Conservation (phyloP, 2,888 invertebrate genomes). For the Cheilosia impressa region DNA sequence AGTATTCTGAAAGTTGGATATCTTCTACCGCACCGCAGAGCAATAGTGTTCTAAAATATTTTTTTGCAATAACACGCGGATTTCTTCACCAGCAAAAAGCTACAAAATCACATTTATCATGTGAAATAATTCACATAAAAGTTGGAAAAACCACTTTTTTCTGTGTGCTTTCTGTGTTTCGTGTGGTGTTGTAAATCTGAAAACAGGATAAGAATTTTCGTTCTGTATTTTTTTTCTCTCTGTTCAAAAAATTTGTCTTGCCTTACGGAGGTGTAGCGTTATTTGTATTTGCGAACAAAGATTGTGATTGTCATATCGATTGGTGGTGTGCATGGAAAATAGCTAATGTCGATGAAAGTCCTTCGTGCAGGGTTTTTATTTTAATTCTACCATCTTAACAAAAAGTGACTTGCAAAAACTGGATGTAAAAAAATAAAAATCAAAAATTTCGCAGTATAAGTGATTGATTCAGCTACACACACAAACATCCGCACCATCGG, state of each 20-base stretch:
- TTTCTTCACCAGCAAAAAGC: neutral
- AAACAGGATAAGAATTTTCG: constrained; percentile 19
- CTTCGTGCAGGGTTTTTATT: constrained; percentile 18
- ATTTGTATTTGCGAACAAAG: constrained; percentile 49
- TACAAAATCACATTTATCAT: constrained; percentile 25
- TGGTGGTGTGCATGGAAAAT: constrained; percentile 2
- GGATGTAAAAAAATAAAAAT: constrained; percentile 15
- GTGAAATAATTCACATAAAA: constrained; percentile 19
- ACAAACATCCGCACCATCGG: neutral
- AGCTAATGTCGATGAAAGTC: constrained; percentile 20
- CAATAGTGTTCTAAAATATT: constrained; percentile 61
- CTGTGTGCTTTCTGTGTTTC: constrained; percentile 22
- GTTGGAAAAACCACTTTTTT: neutral
- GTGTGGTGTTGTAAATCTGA: constrained; percentile 40
- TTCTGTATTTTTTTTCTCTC: neutral
- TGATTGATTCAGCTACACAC: constrained; percentile 51
- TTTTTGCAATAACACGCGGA: constrained; percentile 59
- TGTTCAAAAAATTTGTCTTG: neutral
- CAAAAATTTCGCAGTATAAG: constrained; percentile 19
- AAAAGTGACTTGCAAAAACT: constrained; percentile 43
- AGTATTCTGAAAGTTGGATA: constrained; percentile 62
- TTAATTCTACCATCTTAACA: neutral
- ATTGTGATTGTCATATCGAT: constrained; percentile 66
- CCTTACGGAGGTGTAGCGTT: constrained; percentile 6
- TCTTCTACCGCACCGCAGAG: constrained; percentile 64